Base-by-base conservation (phyloP, 2,797 vertebrate species). In the Bovichtus variegatus region DNA sequence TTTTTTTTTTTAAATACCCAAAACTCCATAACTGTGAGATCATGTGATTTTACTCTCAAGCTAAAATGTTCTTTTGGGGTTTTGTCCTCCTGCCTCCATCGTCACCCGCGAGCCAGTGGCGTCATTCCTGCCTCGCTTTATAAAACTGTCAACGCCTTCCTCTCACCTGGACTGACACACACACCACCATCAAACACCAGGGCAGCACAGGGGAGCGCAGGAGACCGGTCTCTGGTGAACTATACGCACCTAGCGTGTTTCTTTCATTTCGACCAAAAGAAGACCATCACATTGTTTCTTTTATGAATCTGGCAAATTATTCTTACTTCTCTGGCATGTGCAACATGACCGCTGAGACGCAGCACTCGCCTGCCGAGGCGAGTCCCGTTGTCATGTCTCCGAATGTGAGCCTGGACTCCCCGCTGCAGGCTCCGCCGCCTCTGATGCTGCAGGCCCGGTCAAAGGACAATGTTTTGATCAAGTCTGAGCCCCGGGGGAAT, bases 261-360 rank as follows among this genome's bases (percentile, higher is more conserved):
- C 51, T 49, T 64, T 61, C 13, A 44, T 83, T 89, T 81, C 60
- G 1, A 50, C 49, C 44, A 53, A 41, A 74, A 76, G 21, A 34
- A 58, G 57, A 62, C 9, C 49, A 6, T 21, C 2, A 40, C n/a
- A 31, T 58, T 75, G 31, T 58, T 74, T 90, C 53, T 96, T 96
- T 95, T 96, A 99, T 99, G 97, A 98, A 97, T 94, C 94, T 97
- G 71, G 94, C 95, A 91, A 94, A 94, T 57, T 97, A 96, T 61
- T 94, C 96, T 40, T 97, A 95, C 92, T 97, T 97, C 85, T 94
- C 96, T 91, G 96, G 95, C 94, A 96, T 96, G 95, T 97, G 96
- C 94, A 96, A 96, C 94, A 96, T 96, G 96, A 88, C 96, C 91
- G 94, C 96, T 62, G 96, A 97, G 91, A 86, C 94, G 71, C 91